Base-by-base conservation (phyloP, 2,797 vertebrate species). In the Psittacula derbiana region DNA sequence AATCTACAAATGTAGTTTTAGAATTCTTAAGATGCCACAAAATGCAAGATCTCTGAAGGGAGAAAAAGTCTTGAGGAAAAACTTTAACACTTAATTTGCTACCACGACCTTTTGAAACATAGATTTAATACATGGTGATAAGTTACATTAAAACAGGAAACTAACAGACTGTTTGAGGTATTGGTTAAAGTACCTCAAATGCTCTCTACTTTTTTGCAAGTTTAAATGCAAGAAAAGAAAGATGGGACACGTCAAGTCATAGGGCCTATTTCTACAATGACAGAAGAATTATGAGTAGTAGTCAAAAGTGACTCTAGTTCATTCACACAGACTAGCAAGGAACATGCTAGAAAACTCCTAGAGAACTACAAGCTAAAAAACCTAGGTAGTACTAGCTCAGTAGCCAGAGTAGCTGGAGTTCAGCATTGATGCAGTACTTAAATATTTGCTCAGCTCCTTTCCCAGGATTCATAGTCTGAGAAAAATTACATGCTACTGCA, bases 391-490 rank as follows among this genome's bases (percentile, higher is more conserved):
- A 44, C 74, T 21, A 92, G 60, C 60, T 92, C 84, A 85, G 46
- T 70, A 87, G 78, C 55, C 64, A 85, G 80, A 60, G 84, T 64
- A 50, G 80, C 67, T 91, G 74, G 84, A 92, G 91, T 92, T 94
- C 91, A 92, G 43, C 84, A 82, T 33, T 87, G 89, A 94, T 87
- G 92, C 92, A 80, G 46, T 94, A 82, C 71, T 93, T 94, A 95
- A 96, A 95, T 96, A 96, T 94, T 96, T 96, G 92, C 71, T 91
- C 74, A 91, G 55, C 60, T 96, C 72, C 64, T 89, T 96, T 94
- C 94, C 94, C 92, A 96, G 81, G 93, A 96, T 96, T 94, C 92
- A 92, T 57, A 95, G 91, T 67, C 86, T 44, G 31, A 94, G 85
- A 87, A 92, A 89, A 94, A 89, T 87, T 91, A 91, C 23, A 60